Evolutionary conservation across 2,888 invertebrate species (phyloP).

Genomic region (Salticus scenicus): DNA sequence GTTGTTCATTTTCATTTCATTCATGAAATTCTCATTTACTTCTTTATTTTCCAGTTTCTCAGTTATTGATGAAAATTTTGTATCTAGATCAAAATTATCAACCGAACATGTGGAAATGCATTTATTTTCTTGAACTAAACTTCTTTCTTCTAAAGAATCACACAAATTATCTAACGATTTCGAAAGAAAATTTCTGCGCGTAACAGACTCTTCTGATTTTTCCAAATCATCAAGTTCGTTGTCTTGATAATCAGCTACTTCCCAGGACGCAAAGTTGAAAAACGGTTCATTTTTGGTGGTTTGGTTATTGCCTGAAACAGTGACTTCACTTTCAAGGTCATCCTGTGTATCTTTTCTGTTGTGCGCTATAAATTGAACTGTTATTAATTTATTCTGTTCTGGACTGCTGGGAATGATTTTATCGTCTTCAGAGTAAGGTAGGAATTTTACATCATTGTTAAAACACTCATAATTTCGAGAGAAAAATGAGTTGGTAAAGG

Average conservation of each 20-base stretch:
- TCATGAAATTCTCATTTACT: too few relatives aligned
- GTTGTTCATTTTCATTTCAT: too few relatives aligned
- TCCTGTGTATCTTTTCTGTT: not conserved
- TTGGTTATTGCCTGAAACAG: not conserved
- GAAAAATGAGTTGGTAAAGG: not conserved
- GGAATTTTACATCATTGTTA: conserved; percentile 48
- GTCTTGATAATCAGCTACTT: conserved; percentile 38
- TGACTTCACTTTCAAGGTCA: not conserved
- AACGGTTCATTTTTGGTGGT: conserved; percentile 7
- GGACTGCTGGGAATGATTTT: not conserved
- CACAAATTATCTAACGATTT: conserved; percentile 54
- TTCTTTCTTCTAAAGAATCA: conserved; percentile 9
- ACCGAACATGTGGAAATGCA: not conserved
- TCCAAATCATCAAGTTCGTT: conserved; percentile 4
- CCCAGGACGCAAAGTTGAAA: conserved; percentile 54
- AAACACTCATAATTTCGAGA: conserved; percentile 30
- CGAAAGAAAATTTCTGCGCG: conserved; percentile 24
- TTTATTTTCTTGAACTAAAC: too few relatives aligned
- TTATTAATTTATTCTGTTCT: conserved; percentile 26
- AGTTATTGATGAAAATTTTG: not conserved
- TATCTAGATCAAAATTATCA: not conserved
- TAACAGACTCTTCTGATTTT: not conserved
- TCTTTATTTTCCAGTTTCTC: not conserved
- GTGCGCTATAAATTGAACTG: conserved; percentile 43
- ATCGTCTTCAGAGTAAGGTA: not conserved